These are phyloP conservation scores for Eudyptes chrysolophus DNA, from an alignment of 2,113 vertebrate genomes.

Conservation along the genomic window DNA sequence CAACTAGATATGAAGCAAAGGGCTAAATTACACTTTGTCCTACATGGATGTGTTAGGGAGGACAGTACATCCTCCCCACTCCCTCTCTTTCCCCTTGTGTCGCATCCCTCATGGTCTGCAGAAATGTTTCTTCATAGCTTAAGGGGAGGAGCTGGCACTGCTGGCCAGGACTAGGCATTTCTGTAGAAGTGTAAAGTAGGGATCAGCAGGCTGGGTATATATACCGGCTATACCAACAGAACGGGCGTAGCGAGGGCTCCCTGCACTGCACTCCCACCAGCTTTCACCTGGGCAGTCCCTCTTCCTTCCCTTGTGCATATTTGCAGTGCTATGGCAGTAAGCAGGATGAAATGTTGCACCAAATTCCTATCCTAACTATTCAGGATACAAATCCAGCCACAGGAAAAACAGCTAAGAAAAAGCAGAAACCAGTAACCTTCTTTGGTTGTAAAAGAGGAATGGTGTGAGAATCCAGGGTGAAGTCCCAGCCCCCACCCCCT, in stretches of 20 bases:
- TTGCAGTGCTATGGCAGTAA: not conserved
- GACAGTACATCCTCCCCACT: not conserved
- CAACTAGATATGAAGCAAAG: not conserved
- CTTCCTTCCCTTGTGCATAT: not conserved
- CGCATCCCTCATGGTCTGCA: not conserved
- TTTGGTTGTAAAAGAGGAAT: conserved; percentile 68
- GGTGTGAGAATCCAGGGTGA: conserved; percentile 36
- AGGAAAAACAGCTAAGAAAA: conserved; percentile 55
- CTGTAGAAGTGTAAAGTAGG: not conserved
- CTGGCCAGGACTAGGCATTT: not conserved
- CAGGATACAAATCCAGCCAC: not conserved
- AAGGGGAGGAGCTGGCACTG: not conserved
- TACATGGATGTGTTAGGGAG: not conserved
- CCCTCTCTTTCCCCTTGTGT: not conserved
- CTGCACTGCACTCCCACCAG: too few species aligned
- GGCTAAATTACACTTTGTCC: not conserved
- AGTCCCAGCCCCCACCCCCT: not conserved
- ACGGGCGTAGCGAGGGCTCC: rapidly evolving
- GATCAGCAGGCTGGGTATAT: not conserved
- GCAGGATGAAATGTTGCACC: not conserved
- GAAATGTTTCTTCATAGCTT: not conserved
- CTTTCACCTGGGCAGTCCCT: not conserved
- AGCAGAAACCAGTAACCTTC: conserved; percentile 56
- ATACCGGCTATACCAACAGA: not conserved
- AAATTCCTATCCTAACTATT: not conserved